Evolutionary conservation across 2,113 vertebrate species (phyloP), one percentile per base, ranked within the genome.

Genomic region (Ammodytes marinus): DNA sequence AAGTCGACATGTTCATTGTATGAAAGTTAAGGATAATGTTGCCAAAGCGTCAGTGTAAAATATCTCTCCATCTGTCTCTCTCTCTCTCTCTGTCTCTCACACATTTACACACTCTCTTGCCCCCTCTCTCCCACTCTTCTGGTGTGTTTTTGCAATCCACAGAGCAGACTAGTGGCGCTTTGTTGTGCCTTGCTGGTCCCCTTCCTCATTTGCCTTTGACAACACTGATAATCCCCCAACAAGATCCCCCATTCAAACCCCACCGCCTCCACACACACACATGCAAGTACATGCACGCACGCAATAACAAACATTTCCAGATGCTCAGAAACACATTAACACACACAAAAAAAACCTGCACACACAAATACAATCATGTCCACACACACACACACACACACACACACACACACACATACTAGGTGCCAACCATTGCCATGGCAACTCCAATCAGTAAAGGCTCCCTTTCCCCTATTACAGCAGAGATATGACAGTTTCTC

Each of bases 391-490:
- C 40, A 70, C 77, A 64, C 54, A 79, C 39, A 60, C 59, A 67
- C 60, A 69, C 79, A 82, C 17, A 68, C 60, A 46, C 65, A 54
- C 82, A 75, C 57, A 63, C 72, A 59, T 63, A 82, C 83, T 71
- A 78, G 80, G 89, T 90, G 88, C 87, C 91, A 92, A 50, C 84
- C 79, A 86, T 93, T 73, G 70, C 90, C 89, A 92, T 93, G 90
- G 93, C 73, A 91, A 93, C 93, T 91, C 84, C 83, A 92, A 93
- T 93, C 92, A 93, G 83, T 74, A 89, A 86, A 86, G 85, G 76
- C 84, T 88, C 82, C 81, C 60, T 88, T 92, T 86, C 83, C 82
- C 86, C 87, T 69, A 91, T 91, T 89, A 89, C 74, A 83, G 84
- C 19, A 6, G 79, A 74, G 86, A 92, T 79, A 86, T 92, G 89